Percentiles rank a stretch among this genome's conserved stretches.
These are phyloP conservation scores for Drosophila greeni DNA, from an alignment of 2,888 invertebrate species.

Conservation along the genomic window DNA sequence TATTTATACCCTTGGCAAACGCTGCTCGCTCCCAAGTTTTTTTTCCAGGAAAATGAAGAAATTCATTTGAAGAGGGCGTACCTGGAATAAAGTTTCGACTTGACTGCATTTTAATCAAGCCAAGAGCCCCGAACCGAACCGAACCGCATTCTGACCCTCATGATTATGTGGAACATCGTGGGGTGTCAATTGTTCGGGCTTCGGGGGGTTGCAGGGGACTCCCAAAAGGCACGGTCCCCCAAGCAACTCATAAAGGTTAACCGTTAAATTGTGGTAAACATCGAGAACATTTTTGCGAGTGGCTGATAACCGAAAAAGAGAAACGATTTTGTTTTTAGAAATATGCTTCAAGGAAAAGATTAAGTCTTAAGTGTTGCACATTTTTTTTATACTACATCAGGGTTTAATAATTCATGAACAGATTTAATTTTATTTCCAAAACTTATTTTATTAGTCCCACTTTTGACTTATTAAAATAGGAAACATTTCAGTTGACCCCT, in stretches of 20 bases:
- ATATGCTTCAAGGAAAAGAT: too few species aligned
- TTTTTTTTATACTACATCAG: too few species aligned
- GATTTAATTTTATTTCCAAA: too few species aligned
- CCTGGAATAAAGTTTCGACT: slow-evolving; percentile 62
- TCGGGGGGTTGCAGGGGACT: slow-evolving; percentile 4
- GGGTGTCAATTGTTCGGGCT: slow-evolving; percentile 13
- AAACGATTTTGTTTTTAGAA: too few species aligned
- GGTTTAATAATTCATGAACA: too few species aligned
- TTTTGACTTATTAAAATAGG: neutral
- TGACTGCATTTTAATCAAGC: slow-evolving; percentile 75
- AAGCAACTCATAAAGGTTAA: slow-evolving; percentile 36
- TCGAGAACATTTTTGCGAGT: slow-evolving; percentile 25
- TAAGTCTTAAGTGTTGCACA: too few species aligned
- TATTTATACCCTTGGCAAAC: slow-evolving; percentile 48
- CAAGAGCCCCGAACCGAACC: slow-evolving; percentile 42
- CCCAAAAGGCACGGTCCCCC: slow-evolving; percentile 13
- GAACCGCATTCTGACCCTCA: slow-evolving; percentile 46
- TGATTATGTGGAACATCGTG: slow-evolving; percentile 24
- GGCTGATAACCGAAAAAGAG: slow-evolving; percentile 14
- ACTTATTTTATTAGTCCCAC: neutral
- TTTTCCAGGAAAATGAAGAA: slow-evolving; percentile 42
- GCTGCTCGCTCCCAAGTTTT: slow-evolving; percentile 17
- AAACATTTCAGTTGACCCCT: too few species aligned
- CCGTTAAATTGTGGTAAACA: slow-evolving; percentile 54
- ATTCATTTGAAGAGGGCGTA: slow-evolving; percentile 52